Evolutionary conservation across 2,113 vertebrate species (phyloP), one percentile per base, ranked within the genome.

Genomic region (Sterna hirundo): DNA sequence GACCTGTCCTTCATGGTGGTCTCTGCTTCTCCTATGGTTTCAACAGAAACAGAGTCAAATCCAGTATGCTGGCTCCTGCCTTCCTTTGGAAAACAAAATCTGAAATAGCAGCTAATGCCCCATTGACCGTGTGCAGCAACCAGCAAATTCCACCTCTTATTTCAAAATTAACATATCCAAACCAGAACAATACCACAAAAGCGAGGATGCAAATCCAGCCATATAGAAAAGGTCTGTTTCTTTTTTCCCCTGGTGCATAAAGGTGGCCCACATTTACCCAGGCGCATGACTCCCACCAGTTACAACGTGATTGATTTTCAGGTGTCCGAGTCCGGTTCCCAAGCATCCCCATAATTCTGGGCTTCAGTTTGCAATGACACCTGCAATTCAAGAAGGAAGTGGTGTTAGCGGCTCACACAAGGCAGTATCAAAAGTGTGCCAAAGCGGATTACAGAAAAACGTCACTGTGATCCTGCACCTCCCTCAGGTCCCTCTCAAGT

Each of bases 241-340:
- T 80, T 75, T 81, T 80, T 66, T 44, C 51, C 36, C 34, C 16
- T 40, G 26, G 15, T 36, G 1, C 19, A 13, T 55, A 42, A 40
- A 68, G 8, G 18, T 9, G 23, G 26, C 76, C 71, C 34, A 61
- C 1, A 0, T 42, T n/a, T 51, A 64, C 62, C 9, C 5, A 5
- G 10, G 5, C 1, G 1, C 3, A 1, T 54, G 34, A 57, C 21
- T 74, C 34, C 26, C 60, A 62, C 25, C 25, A 38, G 0, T 15
- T 66, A 23, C 11, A 1, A 69, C 13, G 7, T 3, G 7, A 20
- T 2, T n/a, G 36, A 61, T 72, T 86, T 81, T 70, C 44, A 86
- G 58, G 21, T n/a, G 46, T 66, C 14, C 1, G 0, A 27, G 16
- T n/a, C 55, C 62, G 21, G 69, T 46, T 89, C 38, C n/a, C 49